Base-by-base conservation (phyloP, 2,113 vertebrate species). In the Callipepla californica region DNA sequence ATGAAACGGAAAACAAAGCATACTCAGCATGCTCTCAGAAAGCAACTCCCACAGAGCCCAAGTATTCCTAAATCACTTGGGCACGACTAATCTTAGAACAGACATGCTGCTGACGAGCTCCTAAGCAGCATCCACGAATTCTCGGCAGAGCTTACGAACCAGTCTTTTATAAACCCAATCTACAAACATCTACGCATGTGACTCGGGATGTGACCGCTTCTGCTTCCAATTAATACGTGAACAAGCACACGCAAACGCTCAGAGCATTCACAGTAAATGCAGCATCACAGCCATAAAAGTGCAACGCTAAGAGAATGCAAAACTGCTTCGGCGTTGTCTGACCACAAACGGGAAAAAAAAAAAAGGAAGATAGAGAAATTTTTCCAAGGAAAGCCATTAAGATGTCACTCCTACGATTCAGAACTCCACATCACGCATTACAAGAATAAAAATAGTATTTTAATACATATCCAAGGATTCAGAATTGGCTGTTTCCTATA, bases 1-100 rank as follows among this genome's bases (percentile, higher is more conserved):
- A 93, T 85, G 83, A 90, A 92, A 94, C 53, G 90, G 92, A 95
- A 95, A 95, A 92, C 42, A 80, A 87, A 63, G 67, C 77, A 81
- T 36, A 88, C 61, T 85, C 73, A 48, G 59, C 68, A 48, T 16
- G 78, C 42, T 61, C 51, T 57, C 51, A 80, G 82, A 72, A 85
- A 87, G 85, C 58, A 90, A 80, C 75, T 93, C 87, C 73, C 90
- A 83, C 63, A 75, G 85, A 80, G 51, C 26, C 62, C 2, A 72
- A 74, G 58, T 75, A 57, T 53, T 83, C 85, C 82, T 90, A 65
- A 92, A 73, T 92, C 80, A 84, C 51, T 94, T 74, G 44, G 85
- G 85, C 68, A 83, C 85, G 73, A 91, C 80, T 92, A 89, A 91
- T 86, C 68, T 94, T 91, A 91, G 91, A 85, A 91, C 16, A 75